Conservation (phyloP, 2,797 vertebrate species). For the Parauchenoglanis punctatus region DNA sequence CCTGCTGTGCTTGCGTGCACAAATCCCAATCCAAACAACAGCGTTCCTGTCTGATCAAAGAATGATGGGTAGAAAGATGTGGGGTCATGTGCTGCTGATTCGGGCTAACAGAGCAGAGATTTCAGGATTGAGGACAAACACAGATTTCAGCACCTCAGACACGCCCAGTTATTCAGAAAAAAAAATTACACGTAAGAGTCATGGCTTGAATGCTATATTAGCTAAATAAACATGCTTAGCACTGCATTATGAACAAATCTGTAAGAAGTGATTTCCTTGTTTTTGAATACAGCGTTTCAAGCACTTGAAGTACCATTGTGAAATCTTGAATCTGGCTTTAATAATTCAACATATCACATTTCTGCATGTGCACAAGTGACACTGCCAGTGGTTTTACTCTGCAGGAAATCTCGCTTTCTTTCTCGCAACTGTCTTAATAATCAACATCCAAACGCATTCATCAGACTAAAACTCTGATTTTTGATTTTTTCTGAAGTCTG, state of each 20-base stretch:
- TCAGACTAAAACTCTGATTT: background rate
- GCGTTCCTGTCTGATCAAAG: background rate
- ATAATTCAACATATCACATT: background rate
- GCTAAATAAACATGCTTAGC: background rate
- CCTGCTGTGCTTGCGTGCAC: background rate
- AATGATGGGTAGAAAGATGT: background rate
- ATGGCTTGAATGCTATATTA: background rate
- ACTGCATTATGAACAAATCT: background rate
- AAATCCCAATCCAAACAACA: background rate
- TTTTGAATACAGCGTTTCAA: background rate
- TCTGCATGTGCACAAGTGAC: background rate
- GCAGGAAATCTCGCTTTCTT: background rate
- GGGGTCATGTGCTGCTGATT: slow-evolving; percentile 1
- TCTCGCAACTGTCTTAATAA: background rate
- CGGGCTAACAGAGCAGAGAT: background rate
- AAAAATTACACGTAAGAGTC: background rate
- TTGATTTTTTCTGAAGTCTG: background rate
- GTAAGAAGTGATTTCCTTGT: background rate
- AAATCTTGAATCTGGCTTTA: background rate
- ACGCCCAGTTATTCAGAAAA: background rate
- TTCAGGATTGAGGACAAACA: background rate
- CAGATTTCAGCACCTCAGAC: background rate
- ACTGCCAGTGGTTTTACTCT: background rate
- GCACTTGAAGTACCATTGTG: background rate
- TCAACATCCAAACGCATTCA: background rate